These are phyloP conservation scores for Oryzias dopingdopingensis DNA, from an alignment of 2,797 vertebrate genomes.

Conservation along the genomic window DNA sequence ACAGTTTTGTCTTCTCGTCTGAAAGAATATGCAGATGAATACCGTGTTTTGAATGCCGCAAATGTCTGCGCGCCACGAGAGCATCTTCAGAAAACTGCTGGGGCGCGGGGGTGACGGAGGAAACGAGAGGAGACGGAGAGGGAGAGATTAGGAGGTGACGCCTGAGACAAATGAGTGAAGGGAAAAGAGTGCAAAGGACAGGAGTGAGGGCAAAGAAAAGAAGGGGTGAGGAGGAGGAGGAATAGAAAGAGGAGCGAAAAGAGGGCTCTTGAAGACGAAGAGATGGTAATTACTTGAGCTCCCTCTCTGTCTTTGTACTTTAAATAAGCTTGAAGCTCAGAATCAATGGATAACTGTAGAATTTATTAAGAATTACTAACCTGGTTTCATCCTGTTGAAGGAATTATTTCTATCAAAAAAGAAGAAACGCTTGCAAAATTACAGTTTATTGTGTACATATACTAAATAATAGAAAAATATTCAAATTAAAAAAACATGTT, in stretches of 20 bases:
- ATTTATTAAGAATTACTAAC: not conserved
- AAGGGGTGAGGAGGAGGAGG: constrained; percentile 56
- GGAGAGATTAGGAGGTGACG: constrained; percentile 60
- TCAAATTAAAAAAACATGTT: too few species aligned
- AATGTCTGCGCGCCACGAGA: constrained; percentile 25
- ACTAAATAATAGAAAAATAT: too few species aligned
- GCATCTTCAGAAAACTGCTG: constrained; percentile 41
- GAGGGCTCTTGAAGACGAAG: constrained; percentile 64
- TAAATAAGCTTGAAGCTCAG: constrained; percentile 29
- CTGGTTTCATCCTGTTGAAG: too few species aligned
- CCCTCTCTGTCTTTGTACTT: constrained; percentile 48
- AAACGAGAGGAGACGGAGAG: constrained; percentile 44
- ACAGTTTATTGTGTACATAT: too few species aligned
- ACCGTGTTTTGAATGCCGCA: constrained; percentile 41
- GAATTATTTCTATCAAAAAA: too few species aligned
- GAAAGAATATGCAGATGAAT: constrained; percentile 16
- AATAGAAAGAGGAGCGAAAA: constrained; percentile 43
- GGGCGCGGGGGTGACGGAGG: constrained; percentile 50
- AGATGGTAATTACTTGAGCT: constrained; percentile 51
- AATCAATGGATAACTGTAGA: not conserved
- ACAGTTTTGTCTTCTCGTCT: constrained; percentile 3
- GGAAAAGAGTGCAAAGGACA: constrained; percentile 47
- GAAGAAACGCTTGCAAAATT: too few species aligned
- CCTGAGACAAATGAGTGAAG: constrained; percentile 55
- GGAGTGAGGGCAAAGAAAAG: constrained; percentile 36